These are phyloP conservation scores for Chrysoperla carnea DNA, from an alignment of 1,140 invertebrate genomes.

Conservation along the genomic window DNA sequence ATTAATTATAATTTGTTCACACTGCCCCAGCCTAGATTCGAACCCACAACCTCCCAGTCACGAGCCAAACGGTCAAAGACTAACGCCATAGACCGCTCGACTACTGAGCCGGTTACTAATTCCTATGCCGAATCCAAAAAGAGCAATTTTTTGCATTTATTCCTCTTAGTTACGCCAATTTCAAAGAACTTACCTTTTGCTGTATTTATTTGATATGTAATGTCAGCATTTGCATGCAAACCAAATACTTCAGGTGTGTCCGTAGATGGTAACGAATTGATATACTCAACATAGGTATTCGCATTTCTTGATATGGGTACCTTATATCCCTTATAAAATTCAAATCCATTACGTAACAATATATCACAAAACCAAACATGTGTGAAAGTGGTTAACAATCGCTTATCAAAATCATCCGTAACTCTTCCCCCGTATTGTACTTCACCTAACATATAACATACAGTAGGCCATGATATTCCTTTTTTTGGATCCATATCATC, in stretches of 20 bases:
- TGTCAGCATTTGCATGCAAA: constrained; percentile 89
- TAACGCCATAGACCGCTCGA: too few species aligned
- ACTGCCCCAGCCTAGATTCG: too few species aligned
- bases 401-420: constrained; percentile 90
- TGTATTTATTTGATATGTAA: constrained; percentile 91
- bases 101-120: too few species aligned
- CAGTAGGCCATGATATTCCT: constrained; percentile 92
- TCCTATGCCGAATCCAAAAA: too few species aligned
- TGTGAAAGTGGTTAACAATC: constrained; percentile 76
- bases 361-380: constrained; percentile 81
- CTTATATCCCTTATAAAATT: constrained; percentile 82
- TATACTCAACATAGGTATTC: constrained; percentile 70
- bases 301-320: constrained; percentile 64
- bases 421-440: constrained; percentile 93
- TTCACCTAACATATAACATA: constrained; percentile 96
- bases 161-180: too few species aligned
- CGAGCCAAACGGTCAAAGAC: too few species aligned
- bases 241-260: constrained; percentile 94
- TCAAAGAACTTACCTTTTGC: constrained; percentile 50
- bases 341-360: constrained; percentile 59
- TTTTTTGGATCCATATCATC: constrained; percentile 96
- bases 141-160: too few species aligned
- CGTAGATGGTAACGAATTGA: constrained; percentile 62
- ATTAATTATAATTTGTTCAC: too few species aligned
- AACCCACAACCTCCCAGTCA: too few species aligned